Percentiles rank a stretch among this genome's conserved stretches.
These are phyloP conservation scores for Tetanocera ferruginea DNA, from an alignment of 2,888 invertebrate genomes.

Conservation along the genomic window DNA sequence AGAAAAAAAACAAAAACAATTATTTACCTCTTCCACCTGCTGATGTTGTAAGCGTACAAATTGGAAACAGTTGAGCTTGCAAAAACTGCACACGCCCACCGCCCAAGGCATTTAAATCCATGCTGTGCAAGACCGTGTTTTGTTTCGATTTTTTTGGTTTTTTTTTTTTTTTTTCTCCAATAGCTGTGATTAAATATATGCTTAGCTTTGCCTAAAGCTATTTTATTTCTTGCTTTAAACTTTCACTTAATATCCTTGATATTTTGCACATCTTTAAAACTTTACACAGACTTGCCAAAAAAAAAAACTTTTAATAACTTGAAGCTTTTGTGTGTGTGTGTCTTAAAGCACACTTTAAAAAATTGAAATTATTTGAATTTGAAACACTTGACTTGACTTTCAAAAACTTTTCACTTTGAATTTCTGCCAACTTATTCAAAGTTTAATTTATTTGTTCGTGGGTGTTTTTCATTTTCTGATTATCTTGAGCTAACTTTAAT, in stretches of 20 bases:
- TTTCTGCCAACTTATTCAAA: not conserved
- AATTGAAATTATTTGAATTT: not conserved
- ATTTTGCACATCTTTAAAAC: not conserved
- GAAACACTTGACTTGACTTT: constrained; percentile 15
- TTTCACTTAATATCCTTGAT: not conserved
- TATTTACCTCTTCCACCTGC: constrained; percentile 58
- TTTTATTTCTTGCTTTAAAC: not conserved
- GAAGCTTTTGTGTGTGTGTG: too few relatives aligned
- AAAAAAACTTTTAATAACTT: not conserved
- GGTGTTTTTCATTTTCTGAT: not conserved
- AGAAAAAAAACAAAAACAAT: not conserved
- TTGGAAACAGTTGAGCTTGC: constrained; percentile 69
- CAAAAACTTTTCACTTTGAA: constrained; percentile 1
- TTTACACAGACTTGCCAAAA: not conserved
- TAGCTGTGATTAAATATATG: not conserved
- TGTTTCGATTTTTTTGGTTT: too few relatives aligned
- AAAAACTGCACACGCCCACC: constrained; percentile 67
- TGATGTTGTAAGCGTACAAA: constrained; percentile 63
- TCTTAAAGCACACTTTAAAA: not conserved
- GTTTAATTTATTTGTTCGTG: not conserved
- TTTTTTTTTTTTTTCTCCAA: not conserved
- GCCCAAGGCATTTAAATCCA: constrained; percentile 55
- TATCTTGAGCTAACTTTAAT: not conserved
- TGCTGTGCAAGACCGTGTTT: constrained; percentile 38
- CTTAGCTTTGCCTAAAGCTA: constrained; percentile 10